Conservation (phyloP, 2,113 vertebrate genomes). For the Pampusana beccarii region DNA sequence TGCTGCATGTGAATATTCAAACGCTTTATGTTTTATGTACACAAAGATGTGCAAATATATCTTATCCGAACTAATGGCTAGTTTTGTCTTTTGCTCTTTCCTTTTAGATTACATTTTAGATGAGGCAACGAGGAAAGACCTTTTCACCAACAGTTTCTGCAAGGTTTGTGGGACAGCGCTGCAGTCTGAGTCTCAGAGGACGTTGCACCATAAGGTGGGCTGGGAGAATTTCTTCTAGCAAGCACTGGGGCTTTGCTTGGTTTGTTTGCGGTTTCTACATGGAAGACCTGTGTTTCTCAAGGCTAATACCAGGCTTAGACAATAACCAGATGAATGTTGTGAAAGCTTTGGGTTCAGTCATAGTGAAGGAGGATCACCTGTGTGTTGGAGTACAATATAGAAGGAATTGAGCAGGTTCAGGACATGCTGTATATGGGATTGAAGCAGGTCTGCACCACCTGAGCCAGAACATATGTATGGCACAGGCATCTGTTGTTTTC, state of each 20-base stretch:
- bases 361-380: background rate
- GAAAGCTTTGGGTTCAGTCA: background rate
- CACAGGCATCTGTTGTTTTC: background rate
- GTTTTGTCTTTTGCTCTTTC: background rate
- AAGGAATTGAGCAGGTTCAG: background rate
- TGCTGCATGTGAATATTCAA: background rate
- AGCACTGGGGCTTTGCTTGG: background rate
- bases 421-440: background rate
- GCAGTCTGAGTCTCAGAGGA: slow-evolving; percentile 81
- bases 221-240: background rate
- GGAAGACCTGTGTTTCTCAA: background rate
- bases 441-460: background rate
- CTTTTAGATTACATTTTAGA: slow-evolving; percentile 32
- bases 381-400: background rate
- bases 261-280: background rate
- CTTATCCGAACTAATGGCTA: background rate
- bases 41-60: background rate
- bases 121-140: slow-evolving; percentile 50
- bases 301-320: background rate
- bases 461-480: background rate
- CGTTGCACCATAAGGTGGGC: slow-evolving; percentile 86
- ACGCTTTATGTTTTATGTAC: background rate
- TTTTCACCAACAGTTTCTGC: slow-evolving; percentile 83
- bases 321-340: background rate
- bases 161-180: slow-evolving; percentile 83